A percentile compares a stretch with the other conserved stretches of the same genome.
Conservation (phyloP, 2,888 invertebrate species). For the Heteromurus nitidus region DNA sequence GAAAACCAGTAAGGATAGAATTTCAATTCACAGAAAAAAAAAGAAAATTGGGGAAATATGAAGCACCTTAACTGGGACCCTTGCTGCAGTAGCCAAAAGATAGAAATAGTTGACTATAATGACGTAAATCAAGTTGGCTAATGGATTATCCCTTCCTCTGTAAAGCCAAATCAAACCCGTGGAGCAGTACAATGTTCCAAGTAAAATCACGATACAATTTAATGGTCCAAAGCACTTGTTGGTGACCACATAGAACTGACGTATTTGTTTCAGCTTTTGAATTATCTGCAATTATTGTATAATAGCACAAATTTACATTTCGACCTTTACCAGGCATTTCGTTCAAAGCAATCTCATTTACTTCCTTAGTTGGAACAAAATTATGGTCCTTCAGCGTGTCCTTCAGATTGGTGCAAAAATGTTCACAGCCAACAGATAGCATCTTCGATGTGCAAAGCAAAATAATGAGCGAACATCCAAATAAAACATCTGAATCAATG, state of each 20-base stretch:
- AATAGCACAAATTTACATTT: neutral
- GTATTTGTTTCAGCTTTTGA: neutral
- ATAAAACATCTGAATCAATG: neutral
- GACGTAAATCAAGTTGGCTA: neutral
- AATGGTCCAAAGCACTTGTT: neutral
- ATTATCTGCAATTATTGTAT: no score
- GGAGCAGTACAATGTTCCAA: neutral
- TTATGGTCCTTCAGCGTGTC: neutral
- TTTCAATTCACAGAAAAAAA: neutral
- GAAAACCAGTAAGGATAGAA: no score
- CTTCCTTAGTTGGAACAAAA: neutral
- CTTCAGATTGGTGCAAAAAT: neutral
- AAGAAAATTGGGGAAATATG: neutral
- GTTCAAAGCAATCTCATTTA: neutral
- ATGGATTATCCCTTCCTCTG: neutral
- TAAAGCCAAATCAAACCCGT: neutral
- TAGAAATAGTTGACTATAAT: neutral
- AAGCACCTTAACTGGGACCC: neutral
- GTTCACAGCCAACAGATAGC: neutral
- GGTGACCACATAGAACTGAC: neutral
- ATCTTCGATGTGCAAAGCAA: neutral
- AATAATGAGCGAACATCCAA: neutral
- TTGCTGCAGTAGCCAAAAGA: neutral
- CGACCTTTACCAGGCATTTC: neutral
- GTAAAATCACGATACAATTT: neutral